Evolutionary conservation across 2,888 invertebrate species (phyloP), one percentile per base, ranked within the genome.

Genomic region (Ophonus ardosiacus): DNA sequence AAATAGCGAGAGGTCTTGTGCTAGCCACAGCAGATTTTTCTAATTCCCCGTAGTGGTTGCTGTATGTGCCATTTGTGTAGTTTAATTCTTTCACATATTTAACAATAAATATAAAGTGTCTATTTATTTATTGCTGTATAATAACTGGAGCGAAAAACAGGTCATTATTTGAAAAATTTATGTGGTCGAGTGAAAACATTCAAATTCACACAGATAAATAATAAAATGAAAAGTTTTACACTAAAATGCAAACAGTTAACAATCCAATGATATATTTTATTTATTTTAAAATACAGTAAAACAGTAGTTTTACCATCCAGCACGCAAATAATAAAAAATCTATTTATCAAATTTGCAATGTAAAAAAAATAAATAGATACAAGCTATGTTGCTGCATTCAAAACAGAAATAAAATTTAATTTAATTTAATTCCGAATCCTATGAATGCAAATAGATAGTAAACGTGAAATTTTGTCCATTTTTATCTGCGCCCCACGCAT

Each of bases 261-360:
- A 68, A 15, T 68, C 5, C 24, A 21, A 68, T 38, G 68, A 68
- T 68, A 15, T 38, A 68, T 68, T 68, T 68, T 68, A 68, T 68
- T 68, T 38, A 31, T 38, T 68, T 68, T 38, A 15, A 68, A 65
- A 68, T 38, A 68, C 31, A 40, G 68, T 8, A 18, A 63, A 63
- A 63, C 24, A 63, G 63, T 8, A 59, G 17, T 3, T 63, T 63
- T 24, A 24, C 24, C 63, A 63, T 21, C 7, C 13, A 31, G 5
- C 24, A 15, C 13, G 31, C 68, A 59, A 68, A 68, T 24, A 68
- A 68, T 38, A 40, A 68, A 68, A 68, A 68, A 21, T 68, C 68
- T 68, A 68, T 68, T 68, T 15, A 68, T 68, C 38, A 68, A 68
- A 68, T 15, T 68, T 13, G 13, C 21, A 63, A 63, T 38, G 31